These are phyloP conservation scores for Coelogynopora nodosa DNA, from an alignment of 2,888 invertebrate species.

Conservation along the genomic window DNA sequence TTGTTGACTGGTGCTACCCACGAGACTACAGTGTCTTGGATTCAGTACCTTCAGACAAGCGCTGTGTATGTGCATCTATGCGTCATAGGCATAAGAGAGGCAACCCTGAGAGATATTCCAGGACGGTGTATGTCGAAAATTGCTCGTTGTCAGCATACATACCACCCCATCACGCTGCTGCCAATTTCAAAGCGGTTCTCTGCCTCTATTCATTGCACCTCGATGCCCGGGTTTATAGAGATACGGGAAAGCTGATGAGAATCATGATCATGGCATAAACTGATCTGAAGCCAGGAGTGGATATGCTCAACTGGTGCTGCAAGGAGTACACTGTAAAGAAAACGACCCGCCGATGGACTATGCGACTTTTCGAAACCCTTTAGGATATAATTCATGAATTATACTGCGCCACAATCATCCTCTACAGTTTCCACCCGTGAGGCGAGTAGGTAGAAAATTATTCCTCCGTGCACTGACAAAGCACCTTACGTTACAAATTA, in stretches of 20 bases:
- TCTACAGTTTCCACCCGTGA: constrained; percentile 25
- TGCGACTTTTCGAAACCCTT: neutral
- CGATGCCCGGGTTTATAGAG: neutral
- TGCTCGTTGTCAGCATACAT: neutral
- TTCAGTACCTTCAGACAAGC: constrained; percentile 2
- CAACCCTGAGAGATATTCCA: constrained; percentile 19
- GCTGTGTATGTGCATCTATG: constrained; percentile 1
- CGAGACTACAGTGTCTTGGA: neutral
- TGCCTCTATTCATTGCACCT: neutral
- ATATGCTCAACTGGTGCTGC: neutral
- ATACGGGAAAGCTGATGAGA: neutral
- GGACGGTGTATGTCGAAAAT: neutral
- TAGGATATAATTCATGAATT: constrained; percentile 4
- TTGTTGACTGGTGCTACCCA: neutral
- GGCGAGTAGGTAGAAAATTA: neutral
- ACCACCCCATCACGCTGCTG: constrained; percentile 5
- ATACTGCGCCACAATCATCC: constrained; percentile 17
- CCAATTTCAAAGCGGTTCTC: constrained; percentile 21
- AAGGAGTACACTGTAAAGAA: neutral
- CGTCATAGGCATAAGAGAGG: neutral
- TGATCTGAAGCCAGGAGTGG: neutral
- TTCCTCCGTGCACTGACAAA: neutral
- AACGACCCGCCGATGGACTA: neutral
- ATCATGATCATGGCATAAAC: neutral
- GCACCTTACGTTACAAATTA: neutral